Evolutionary conservation across 2,888 invertebrate genomes (phyloP).

Genomic region (Escarpia spicata): DNA sequence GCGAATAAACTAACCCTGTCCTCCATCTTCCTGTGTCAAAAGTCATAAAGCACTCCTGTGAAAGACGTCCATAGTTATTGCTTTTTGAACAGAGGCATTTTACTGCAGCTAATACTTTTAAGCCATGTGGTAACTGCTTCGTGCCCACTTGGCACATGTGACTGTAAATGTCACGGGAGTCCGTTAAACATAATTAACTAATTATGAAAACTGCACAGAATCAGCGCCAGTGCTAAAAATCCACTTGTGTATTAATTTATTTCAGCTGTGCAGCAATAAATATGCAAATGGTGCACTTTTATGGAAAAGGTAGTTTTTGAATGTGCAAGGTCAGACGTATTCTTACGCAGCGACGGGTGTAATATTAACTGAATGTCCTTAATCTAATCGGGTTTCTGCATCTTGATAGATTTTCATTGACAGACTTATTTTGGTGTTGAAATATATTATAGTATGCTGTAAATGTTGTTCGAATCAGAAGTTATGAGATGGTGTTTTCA

Average conservation of each 20-base stretch:
- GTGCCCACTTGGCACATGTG: background rate
- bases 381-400: too few species aligned
- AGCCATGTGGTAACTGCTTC: too few species aligned
- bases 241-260: constrained; percentile 2
- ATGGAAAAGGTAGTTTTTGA: background rate
- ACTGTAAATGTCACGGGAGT: background rate
- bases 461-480: too few species aligned
- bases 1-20: background rate
- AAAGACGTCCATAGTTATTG: background rate
- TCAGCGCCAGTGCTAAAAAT: background rate
- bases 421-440: background rate
- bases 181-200: background rate
- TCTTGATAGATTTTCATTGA: too few species aligned
- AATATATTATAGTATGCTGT: background rate
- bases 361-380: background rate
- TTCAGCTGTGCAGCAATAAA: background rate
- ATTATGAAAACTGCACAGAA: background rate
- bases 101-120: background rate
- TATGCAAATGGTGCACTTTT: background rate
- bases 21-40: background rate
- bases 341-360: background rate
- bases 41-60: background rate
- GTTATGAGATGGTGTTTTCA: background rate
- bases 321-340: background rate
- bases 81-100: background rate